Conservation (phyloP, 2,888 invertebrate genomes). For the Nesidiocoris tenuis region DNA sequence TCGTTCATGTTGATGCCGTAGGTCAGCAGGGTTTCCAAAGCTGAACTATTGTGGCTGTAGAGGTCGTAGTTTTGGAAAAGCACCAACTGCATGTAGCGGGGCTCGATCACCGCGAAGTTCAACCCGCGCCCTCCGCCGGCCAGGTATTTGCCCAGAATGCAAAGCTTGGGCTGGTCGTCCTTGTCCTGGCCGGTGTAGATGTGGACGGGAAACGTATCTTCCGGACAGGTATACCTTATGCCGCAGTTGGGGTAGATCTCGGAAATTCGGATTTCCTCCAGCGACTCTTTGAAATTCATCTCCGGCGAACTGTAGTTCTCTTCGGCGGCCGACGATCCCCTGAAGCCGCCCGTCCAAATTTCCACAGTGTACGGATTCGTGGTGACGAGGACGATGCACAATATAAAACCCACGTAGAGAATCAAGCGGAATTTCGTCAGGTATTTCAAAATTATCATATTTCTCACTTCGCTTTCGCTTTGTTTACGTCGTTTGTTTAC, state of each 20-base stretch:
- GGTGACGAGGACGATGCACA: conserved; percentile 36
- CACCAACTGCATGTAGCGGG: conserved; percentile 55
- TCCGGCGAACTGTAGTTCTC: conserved; percentile 24
- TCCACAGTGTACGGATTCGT: conserved; percentile 40
- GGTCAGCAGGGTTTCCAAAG: conserved; percentile 53
- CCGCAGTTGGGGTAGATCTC: conserved; percentile 56
- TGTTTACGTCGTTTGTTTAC: background rate
- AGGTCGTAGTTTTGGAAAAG: conserved; percentile 59
- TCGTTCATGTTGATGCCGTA: conserved; percentile 54
- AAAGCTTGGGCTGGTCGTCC: conserved; percentile 58
- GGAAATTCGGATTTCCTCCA: conserved; percentile 48
- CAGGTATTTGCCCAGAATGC: conserved; percentile 58
- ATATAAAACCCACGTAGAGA: conserved; percentile 36
- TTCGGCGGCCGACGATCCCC: conserved; percentile 3
- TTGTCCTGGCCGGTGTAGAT: conserved; percentile 58
- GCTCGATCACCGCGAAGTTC: conserved; percentile 58
- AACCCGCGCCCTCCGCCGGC: conserved; percentile 60
- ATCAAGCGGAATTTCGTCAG: conserved; percentile 42
- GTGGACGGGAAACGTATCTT: conserved; percentile 55
- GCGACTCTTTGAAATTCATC: conserved; percentile 2
- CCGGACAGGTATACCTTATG: conserved; percentile 54
- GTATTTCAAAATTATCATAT: conserved; percentile 41
- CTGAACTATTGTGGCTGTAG: conserved; percentile 54
- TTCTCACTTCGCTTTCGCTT: background rate
- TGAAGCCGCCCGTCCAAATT: conserved; percentile 19